These are phyloP conservation scores for Phenganax marumi DNA, from an alignment of 92 coral and sea anemone species.

Conservation along the genomic window DNA sequence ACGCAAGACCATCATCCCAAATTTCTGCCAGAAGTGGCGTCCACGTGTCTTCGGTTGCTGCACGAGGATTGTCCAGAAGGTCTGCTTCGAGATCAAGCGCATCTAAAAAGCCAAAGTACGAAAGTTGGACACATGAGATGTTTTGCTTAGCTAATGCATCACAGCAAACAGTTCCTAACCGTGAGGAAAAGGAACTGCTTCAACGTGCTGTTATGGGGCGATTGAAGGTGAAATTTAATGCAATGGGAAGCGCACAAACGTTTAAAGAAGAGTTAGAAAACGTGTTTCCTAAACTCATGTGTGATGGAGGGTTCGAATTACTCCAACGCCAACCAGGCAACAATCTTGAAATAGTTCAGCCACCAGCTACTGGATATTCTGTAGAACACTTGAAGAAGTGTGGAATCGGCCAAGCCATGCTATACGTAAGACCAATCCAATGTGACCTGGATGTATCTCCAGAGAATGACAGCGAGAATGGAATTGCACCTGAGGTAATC, in stretches of 20 bases:
- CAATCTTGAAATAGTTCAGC: neutral
- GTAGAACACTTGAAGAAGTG: neutral
- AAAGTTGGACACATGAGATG: neutral
- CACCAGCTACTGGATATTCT: neutral
- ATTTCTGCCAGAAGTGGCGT: neutral
- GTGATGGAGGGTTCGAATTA: conserved; percentile 18
- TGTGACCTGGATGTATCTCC: neutral
- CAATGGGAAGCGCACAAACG: neutral
- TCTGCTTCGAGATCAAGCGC: neutral
- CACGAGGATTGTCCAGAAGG: neutral
- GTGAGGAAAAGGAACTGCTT: no score
- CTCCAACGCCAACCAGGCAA: neutral
- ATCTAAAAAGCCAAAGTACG: neutral
- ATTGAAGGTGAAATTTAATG: no score
- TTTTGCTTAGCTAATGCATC: no score
- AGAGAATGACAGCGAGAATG: neutral
- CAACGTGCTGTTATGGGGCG: no score
- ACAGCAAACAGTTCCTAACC: no score
- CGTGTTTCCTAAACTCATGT: neutral
- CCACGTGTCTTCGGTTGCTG: neutral
- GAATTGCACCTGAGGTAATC: neutral
- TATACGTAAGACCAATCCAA: neutral
- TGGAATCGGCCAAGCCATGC: neutral
- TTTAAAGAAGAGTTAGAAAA: conserved; percentile 6
- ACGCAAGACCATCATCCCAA: neutral